A percentile compares a stretch with the other conserved stretches of the same genome.
phyloP scores from a whole-genome alignment of 2,888 invertebrate genomes.

The Neoscelio sp. region DNA sequence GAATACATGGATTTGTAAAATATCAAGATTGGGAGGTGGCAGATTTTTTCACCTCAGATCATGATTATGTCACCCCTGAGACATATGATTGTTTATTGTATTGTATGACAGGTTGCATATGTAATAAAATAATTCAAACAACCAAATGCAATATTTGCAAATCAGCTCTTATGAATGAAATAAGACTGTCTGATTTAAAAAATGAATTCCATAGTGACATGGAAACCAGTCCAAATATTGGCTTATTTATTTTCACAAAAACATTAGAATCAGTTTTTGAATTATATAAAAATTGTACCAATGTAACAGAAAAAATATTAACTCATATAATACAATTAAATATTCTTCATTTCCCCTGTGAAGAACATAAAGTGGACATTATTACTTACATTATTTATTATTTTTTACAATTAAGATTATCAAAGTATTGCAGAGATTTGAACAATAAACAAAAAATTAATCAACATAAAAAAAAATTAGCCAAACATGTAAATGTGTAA shows the following conservation, averaged over 20 bases:
- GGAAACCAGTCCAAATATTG: constrained; percentile 14
- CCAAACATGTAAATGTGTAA: too few species aligned
- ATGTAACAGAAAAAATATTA: constrained; percentile 9
- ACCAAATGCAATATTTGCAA: constrained; percentile 26
- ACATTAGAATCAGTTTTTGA: constrained; percentile 17
- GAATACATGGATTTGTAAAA: constrained; percentile 8
- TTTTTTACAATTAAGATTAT: constrained; percentile 21
- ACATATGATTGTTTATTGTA: constrained; percentile 30
- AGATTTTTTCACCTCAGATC: constrained; percentile 28
- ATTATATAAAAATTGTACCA: not conserved
- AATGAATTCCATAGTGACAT: not conserved
- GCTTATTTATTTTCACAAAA: not conserved
- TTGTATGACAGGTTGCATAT: constrained; percentile 28
- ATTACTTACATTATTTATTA: constrained; percentile 20
- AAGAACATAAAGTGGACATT: constrained; percentile 13
- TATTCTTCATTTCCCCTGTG: constrained; percentile 22
- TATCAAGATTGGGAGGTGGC: constrained; percentile 29
- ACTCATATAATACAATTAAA: constrained; percentile 7
- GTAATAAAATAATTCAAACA: constrained; percentile 27
- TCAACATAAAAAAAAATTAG: constrained; percentile 23
- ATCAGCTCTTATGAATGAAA: constrained; percentile 9
- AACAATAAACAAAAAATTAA: constrained; percentile 15
- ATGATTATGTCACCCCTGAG: constrained; percentile 31
- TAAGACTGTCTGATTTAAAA: not conserved
- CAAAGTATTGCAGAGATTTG: constrained; percentile 13